Conservation (phyloP, 2,888 invertebrate genomes). For the Drosophila flavopinicola region DNA sequence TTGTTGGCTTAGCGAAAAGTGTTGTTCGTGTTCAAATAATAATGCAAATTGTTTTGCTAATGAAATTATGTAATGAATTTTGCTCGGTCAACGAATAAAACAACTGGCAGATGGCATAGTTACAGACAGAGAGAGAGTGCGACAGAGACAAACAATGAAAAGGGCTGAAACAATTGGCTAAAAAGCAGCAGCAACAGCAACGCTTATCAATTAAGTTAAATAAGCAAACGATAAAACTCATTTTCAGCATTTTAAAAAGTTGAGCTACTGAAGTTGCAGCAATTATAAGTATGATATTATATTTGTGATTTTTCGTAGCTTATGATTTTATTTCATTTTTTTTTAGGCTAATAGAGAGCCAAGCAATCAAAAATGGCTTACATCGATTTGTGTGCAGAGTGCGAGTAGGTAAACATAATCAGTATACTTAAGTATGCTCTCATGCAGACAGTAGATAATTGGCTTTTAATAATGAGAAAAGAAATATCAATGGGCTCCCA, state of each 20-base stretch:
- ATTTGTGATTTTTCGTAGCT: not conserved
- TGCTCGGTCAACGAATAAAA: conserved; percentile 25
- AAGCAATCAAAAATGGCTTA: not conserved
- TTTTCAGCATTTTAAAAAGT: conserved; percentile 23
- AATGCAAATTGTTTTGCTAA: conserved; percentile 69
- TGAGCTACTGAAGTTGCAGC: conserved; percentile 11
- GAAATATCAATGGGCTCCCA: no score
- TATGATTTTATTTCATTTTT: conserved; percentile 2
- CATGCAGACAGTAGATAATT: no score
- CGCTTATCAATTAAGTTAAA: conserved; percentile 52
- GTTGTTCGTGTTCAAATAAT: conserved; percentile 63
- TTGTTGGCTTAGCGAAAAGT: conserved; percentile 51
- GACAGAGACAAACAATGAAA: conserved; percentile 1
- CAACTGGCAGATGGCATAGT: conserved; percentile 28
- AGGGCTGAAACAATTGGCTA: conserved; percentile 1
- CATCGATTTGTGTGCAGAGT: no score
- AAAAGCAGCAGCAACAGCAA: not conserved
- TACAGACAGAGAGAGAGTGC: not conserved
- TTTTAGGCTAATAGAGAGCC: not conserved
- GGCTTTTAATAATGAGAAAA: no score
- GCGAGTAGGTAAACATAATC: not conserved
- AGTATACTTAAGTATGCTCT: no score
- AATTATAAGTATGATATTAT: conserved; percentile 13
- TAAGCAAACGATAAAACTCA: conserved; percentile 20
- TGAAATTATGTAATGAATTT: conserved; percentile 64